Percentiles rank a stretch among this genome's conserved stretches.
These are phyloP conservation scores for Hypomecis atomaria DNA, from an alignment of 2,888 invertebrate genomes.

Conservation along the genomic window DNA sequence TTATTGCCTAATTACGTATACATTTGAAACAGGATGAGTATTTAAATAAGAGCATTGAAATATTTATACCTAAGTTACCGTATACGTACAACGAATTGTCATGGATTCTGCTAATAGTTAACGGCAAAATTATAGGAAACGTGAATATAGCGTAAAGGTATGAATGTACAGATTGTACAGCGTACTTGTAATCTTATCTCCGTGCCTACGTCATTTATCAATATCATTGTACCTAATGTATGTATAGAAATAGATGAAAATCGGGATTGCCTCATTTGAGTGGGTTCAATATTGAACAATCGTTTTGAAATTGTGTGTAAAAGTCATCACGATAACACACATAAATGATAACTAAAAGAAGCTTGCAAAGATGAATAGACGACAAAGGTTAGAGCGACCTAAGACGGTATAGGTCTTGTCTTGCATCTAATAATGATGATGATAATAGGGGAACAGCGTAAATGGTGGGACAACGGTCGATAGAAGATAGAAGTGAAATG, in stretches of 20 bases:
- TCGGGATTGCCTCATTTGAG: too few species aligned
- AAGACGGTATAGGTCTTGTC: too few species aligned
- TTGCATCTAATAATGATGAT: too few species aligned
- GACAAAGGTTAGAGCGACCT: too few species aligned
- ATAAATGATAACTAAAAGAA: too few species aligned
- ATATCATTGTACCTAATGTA: slow-evolving; percentile 5
- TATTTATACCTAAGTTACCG: neutral
- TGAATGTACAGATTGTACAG: slow-evolving; percentile 13
- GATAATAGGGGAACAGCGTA: too few species aligned
- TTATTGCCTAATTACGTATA: slow-evolving; percentile 25
- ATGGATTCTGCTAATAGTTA: neutral
- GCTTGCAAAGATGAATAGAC: too few species aligned
- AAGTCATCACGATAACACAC: too few species aligned
- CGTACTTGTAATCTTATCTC: slow-evolving; percentile 20
- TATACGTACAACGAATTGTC: slow-evolving; percentile 3
- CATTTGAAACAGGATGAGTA: slow-evolving; percentile 28
- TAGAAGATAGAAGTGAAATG: neutral
- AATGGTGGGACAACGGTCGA: too few species aligned
- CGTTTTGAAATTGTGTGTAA: too few species aligned
- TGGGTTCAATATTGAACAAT: too few species aligned
- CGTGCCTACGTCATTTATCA: slow-evolving; percentile 19
- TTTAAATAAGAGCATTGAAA: neutral
- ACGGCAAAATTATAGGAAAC: neutral
- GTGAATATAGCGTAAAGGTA: slow-evolving; percentile 1
- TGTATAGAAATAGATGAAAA: neutral